phyloP scores from a whole-genome alignment of 2,113 vertebrate species.

The Toxotes chatareus region DNA sequence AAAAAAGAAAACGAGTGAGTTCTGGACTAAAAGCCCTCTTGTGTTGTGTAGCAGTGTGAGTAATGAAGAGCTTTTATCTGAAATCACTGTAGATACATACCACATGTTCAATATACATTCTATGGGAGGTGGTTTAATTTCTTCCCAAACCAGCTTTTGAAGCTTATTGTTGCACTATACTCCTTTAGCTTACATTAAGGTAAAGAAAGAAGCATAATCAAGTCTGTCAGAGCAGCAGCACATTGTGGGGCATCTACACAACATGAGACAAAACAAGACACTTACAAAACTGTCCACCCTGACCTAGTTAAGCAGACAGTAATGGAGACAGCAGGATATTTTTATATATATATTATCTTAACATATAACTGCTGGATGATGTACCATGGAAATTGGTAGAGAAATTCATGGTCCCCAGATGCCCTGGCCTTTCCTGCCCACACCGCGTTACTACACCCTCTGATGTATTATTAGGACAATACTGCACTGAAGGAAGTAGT shows the following conservation, averaged over 20 bases:
- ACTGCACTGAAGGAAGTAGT: too few relatives aligned
- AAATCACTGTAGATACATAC: neutral
- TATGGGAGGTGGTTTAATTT: neutral
- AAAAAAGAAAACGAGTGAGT: neutral
- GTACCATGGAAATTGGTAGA: too few relatives aligned
- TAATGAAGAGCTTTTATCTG: neutral
- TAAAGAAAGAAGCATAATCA: neutral
- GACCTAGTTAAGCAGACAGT: conserved; percentile 37
- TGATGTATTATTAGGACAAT: too few relatives aligned
- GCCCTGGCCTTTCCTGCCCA: too few relatives aligned
- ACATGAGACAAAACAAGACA: neutral
- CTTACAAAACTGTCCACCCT: conserved; percentile 39
- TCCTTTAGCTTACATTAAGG: neutral
- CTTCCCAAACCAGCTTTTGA: neutral
- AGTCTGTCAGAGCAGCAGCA: neutral
- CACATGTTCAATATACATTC: neutral
- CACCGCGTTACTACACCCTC: too few relatives aligned
- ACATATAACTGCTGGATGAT: too few relatives aligned
- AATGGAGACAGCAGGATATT: neutral
- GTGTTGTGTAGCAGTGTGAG: neutral
- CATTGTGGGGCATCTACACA: neutral
- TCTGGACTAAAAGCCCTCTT: neutral
- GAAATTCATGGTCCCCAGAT: too few relatives aligned
- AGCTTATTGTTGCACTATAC: neutral
- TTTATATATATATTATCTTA: too few relatives aligned